Conservation (phyloP, 1,140 invertebrate genomes). For the Drosophila repletoides region DNA sequence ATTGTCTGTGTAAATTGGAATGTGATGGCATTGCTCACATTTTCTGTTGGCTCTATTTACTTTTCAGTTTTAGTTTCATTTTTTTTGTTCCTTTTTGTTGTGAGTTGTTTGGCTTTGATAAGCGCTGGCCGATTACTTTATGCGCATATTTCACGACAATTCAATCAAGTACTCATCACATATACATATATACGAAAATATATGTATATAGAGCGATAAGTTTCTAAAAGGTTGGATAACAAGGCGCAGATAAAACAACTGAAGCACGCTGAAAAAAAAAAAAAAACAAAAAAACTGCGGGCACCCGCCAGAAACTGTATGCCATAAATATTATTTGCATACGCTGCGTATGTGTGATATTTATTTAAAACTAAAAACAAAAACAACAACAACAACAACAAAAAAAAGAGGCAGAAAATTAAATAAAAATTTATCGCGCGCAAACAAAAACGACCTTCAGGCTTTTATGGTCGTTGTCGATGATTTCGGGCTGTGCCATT, state of each 20-base stretch:
- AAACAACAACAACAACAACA: background rate
- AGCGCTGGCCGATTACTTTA: conserved; percentile 40
- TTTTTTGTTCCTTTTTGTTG: conserved; percentile 10
- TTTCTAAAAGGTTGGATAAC: conserved; percentile 62
- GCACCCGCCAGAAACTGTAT: conserved; percentile 6
- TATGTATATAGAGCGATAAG: conserved; percentile 44
- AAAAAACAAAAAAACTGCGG: conserved; percentile 4
- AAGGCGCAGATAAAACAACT: conserved; percentile 31
- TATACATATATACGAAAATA: background rate
- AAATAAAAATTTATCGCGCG: conserved; percentile 52
- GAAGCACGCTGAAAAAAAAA: conserved; percentile 17
- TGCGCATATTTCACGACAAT: conserved; percentile 54
- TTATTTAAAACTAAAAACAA: conserved; percentile 46
- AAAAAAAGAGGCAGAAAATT: conserved; percentile 13
- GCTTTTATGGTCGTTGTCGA: conserved; percentile 20
- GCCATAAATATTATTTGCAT: conserved; percentile 38
- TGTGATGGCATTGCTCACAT: conserved; percentile 38
- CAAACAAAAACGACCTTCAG: conserved; percentile 75
- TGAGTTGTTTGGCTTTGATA: conserved; percentile 37
- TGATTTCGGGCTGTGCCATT: conserved; percentile 30
- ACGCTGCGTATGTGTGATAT: conserved; percentile 55
- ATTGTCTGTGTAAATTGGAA: conserved; percentile 25
- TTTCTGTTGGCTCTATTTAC: conserved; percentile 28
- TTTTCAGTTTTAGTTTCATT: background rate
- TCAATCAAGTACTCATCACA: conserved; percentile 62